phyloP scores from a whole-genome alignment of 35 echinoderm and acorn worm species.

The Heliocidaris tuberculata region DNA sequence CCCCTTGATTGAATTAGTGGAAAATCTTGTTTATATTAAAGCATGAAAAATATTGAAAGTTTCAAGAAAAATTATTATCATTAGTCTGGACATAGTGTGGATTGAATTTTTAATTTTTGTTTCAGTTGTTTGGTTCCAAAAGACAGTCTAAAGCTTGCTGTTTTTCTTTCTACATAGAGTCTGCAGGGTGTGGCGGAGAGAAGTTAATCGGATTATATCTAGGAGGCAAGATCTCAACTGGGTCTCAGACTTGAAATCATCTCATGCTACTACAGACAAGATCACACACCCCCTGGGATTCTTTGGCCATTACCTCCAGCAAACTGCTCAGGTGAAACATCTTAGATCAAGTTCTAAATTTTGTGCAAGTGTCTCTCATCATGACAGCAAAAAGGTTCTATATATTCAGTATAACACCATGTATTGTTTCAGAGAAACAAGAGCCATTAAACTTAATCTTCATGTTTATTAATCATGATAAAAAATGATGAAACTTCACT shows the following conservation, averaged over 20 bases:
- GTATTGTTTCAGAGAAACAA: no score
- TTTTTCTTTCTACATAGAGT: constrained; percentile 8
- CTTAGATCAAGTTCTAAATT: neutral
- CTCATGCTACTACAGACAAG: neutral
- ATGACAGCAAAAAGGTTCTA: no score
- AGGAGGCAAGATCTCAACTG: constrained; percentile 21
- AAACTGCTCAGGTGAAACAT: neutral
- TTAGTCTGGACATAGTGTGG: neutral
- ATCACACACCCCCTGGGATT: constrained; percentile 27
- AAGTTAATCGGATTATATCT: constrained; percentile 16
- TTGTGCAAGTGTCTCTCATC: neutral
- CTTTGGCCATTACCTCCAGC: constrained; percentile 5
- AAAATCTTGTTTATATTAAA: no score
- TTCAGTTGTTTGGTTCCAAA: neutral
- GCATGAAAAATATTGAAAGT: neutral
- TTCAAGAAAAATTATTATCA: neutral
- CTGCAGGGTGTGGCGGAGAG: constrained; percentile 36
- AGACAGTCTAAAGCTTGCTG: neutral
- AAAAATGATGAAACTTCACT: no score
- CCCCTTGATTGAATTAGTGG: no score
- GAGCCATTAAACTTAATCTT: no score
- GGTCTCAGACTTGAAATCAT: constrained; percentile 9
- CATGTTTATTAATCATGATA: no score
- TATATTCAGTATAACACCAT: no score
- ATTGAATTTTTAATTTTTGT: neutral